Percentiles rank a stretch among this genome's conserved stretches.
These are phyloP conservation scores for Pseudachorutes palmiensis DNA, from an alignment of 1,140 invertebrate genomes.

Conservation along the genomic window DNA sequence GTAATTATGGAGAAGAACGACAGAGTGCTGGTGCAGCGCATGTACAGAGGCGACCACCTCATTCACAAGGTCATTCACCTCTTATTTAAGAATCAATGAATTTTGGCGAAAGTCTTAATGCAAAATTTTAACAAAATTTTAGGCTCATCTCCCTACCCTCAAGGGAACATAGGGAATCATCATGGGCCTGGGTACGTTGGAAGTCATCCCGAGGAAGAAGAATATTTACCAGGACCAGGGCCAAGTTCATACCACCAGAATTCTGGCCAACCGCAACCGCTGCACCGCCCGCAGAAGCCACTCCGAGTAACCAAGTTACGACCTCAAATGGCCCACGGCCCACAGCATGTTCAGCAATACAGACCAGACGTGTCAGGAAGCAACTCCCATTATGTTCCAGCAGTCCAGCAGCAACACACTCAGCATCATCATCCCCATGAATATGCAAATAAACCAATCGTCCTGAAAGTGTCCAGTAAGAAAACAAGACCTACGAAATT, in stretches of 20 bases:
- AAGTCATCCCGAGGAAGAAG: too few relatives aligned
- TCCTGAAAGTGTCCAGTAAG: constrained; percentile 30
- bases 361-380: not conserved
- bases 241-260: constrained; percentile 3
- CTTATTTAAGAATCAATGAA: too few relatives aligned
- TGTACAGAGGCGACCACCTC: not conserved
- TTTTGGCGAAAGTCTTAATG: too few relatives aligned
- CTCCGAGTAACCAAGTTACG: not conserved
- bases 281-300: not conserved
- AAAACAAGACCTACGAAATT: constrained; percentile 18
- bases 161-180: too few relatives aligned
- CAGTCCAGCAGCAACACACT: not conserved
- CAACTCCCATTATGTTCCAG: not conserved
- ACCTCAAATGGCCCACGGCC: not conserved
- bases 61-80: not conserved
- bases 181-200: too few relatives aligned
- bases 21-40: too few relatives aligned
- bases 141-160: too few relatives aligned
- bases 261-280: not conserved
- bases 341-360: not conserved
- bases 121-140: too few relatives aligned
- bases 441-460: constrained; percentile 24
- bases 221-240: not conserved
- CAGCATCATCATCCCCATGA: not conserved
- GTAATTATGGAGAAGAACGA: constrained; percentile 16